Percentiles rank a stretch among this genome's conserved stretches.
Evolutionary conservation across 2,797 vertebrate genomes (phyloP).

Genomic region (Halcyon smyrnensis): DNA sequence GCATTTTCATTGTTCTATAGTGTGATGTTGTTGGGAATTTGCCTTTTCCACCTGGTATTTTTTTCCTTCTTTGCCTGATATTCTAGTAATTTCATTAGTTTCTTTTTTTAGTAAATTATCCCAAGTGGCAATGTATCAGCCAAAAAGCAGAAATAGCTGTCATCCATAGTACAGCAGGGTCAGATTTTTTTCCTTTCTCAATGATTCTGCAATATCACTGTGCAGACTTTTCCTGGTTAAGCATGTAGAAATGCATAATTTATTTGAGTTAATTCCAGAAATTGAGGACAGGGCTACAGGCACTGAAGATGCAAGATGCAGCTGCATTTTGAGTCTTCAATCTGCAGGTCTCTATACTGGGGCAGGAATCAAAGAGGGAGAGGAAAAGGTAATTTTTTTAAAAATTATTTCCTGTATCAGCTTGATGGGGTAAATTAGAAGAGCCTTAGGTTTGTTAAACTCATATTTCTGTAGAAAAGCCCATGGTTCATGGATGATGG

Average conservation of each 20-base stretch:
- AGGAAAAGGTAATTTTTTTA: neutral
- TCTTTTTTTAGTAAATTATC: constrained; percentile 35
- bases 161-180: neutral
- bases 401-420: neutral
- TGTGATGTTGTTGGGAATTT: neutral
- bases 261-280: constrained; percentile 53
- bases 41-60: neutral
- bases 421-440: constrained; percentile 9
- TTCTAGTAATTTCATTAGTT: constrained; percentile 41
- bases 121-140: constrained; percentile 20
- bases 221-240: constrained; percentile 9
- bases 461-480: constrained; percentile 5
- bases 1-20: constrained; percentile 30
- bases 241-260: constrained; percentile 35
- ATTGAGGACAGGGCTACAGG: constrained; percentile 11
- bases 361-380: neutral
- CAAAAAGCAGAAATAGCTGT: constrained; percentile 23
- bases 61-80: neutral
- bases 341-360: neutral
- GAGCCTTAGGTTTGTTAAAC: constrained; percentile 12
- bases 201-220: neutral
- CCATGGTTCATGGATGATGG: neutral
- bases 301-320: constrained; percentile 1
- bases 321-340: neutral
- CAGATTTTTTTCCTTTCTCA: constrained; percentile 9